A percentile compares a stretch with the other conserved stretches of the same genome.
These are phyloP conservation scores for Lepus europaeus DNA, from an alignment of 2,113 vertebrate genomes.

Conservation along the genomic window DNA sequence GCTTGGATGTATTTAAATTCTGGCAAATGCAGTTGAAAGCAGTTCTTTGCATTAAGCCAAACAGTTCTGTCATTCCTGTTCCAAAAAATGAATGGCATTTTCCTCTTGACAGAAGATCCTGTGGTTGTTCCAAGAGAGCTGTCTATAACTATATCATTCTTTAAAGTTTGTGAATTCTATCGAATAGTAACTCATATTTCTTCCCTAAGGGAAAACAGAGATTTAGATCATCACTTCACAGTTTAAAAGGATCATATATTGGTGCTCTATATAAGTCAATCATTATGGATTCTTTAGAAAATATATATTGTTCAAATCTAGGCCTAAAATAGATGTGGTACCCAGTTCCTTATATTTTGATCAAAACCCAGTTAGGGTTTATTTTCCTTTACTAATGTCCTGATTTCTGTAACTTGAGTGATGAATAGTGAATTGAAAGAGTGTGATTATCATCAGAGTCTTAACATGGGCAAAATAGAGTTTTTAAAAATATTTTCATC, in stretches of 20 bases:
- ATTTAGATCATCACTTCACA: not conserved
- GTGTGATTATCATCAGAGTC: not conserved
- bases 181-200: not conserved
- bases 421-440: not conserved
- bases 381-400: no score
- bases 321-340: not conserved
- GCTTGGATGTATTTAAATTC: not conserved
- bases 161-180: slow-evolving; percentile 34
- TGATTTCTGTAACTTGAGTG: slow-evolving; percentile 42
- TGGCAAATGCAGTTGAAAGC: not conserved
- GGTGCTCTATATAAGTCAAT: not conserved
- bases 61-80: not conserved
- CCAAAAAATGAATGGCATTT: not conserved
- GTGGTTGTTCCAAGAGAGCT: not conserved
- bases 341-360: not conserved
- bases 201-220: not conserved
- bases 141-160: not conserved
- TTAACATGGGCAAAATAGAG: slow-evolving; percentile 39
- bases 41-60: not conserved
- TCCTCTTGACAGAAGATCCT: slow-evolving; percentile 2
- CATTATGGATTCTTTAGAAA: not conserved
- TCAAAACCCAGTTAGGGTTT: not conserved
- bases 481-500: slow-evolving; percentile 47
- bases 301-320: not conserved
- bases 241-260: not conserved